Conservation (phyloP, 2,888 invertebrate species). For the Autographa pulchrina region DNA sequence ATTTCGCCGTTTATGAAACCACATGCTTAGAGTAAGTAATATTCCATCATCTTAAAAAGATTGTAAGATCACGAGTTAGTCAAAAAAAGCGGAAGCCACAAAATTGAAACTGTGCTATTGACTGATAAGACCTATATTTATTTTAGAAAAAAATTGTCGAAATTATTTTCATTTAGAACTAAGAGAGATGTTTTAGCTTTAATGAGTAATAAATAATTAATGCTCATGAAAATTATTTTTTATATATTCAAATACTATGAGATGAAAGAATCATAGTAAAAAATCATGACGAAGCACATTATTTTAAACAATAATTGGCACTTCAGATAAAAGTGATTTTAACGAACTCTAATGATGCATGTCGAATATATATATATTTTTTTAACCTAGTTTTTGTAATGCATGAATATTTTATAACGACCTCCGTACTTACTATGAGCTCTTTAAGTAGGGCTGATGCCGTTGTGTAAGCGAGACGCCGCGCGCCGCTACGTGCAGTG, state of each 20-base stretch:
- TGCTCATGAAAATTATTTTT: too few relatives aligned
- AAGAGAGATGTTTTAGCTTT: too few relatives aligned
- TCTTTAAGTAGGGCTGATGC: too few relatives aligned
- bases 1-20: too few relatives aligned
- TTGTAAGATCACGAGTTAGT: neutral
- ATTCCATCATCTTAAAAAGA: neutral
- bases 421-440: too few relatives aligned
- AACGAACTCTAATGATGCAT: conserved; percentile 9
- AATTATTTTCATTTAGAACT: neutral
- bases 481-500: too few relatives aligned
- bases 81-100: neutral
- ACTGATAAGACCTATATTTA: neutral
- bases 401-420: neutral
- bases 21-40: neutral
- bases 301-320: neutral
- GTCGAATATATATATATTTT: conserved; percentile 6
- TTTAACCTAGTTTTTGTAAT: neutral
- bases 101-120: neutral
- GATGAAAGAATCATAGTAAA: neutral
- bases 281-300: conserved; percentile 18
- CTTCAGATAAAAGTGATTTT: conserved; percentile 15
- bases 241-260: neutral
- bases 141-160: neutral
- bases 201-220: too few relatives aligned
- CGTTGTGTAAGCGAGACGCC: too few relatives aligned